Conservation (phyloP, 2,888 invertebrate species). For the Parnassius apollo region DNA sequence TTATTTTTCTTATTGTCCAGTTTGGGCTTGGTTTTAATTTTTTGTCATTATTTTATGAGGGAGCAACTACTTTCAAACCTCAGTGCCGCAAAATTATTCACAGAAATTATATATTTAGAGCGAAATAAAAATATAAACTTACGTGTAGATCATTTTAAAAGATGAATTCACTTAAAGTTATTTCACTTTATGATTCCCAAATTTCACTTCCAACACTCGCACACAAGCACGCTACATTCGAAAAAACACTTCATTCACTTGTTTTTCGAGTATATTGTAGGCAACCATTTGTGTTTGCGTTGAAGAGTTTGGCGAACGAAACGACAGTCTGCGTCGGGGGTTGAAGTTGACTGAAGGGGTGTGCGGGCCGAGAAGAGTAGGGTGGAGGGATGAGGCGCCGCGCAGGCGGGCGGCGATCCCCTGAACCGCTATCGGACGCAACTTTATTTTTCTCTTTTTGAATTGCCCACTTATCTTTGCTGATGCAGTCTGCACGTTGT, state of each 20-base stretch:
- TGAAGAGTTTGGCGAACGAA: constrained; percentile 18
- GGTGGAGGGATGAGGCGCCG: constrained; percentile 30
- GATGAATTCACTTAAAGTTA: constrained; percentile 27
- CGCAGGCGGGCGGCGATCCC: constrained; percentile 36
- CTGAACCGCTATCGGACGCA: constrained; percentile 30
- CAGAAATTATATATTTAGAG: too few relatives aligned
- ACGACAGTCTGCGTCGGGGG: constrained; percentile 29
- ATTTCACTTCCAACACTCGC: constrained; percentile 19
- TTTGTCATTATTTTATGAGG: too few relatives aligned
- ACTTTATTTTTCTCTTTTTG: constrained; percentile 45
- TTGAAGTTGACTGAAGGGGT: constrained; percentile 34
- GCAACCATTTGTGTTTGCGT: constrained; percentile 25
- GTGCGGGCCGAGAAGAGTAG: constrained; percentile 29
- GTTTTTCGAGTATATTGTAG: constrained; percentile 21
- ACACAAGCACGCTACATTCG: constrained; percentile 22
- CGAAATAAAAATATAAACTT: constrained; percentile 25
- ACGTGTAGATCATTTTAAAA: constrained; percentile 31
- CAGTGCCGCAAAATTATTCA: too few relatives aligned
- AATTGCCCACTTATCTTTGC: constrained; percentile 47
- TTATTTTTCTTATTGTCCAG: too few relatives aligned
- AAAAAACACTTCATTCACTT: constrained; percentile 20
- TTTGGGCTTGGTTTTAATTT: too few relatives aligned
- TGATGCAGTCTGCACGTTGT: constrained; percentile 40
- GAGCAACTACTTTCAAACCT: too few relatives aligned
- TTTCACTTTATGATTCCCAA: constrained; percentile 15